These are phyloP conservation scores for Scrobipalpa costella DNA, from an alignment of 2,888 invertebrate species.

Conservation along the genomic window DNA sequence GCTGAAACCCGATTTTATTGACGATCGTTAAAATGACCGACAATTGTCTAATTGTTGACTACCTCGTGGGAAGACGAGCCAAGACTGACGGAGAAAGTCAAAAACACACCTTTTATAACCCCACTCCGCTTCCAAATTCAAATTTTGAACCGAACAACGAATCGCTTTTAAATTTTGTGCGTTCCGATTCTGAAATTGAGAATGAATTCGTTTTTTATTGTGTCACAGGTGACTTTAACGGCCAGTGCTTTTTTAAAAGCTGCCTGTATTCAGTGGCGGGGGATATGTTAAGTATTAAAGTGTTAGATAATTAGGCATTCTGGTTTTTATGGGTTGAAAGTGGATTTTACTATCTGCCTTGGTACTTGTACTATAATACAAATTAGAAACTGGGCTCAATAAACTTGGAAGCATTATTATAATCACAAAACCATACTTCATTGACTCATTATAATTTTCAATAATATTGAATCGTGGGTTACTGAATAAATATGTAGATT, in stretches of 20 bases:
- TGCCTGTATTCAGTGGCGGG: slow-evolving; percentile 25
- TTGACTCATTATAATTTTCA: not conserved
- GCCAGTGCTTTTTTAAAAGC: slow-evolving; percentile 30
- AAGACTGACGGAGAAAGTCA: slow-evolving; percentile 73
- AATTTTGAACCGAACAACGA: slow-evolving; percentile 69
- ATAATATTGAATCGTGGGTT: not conserved
- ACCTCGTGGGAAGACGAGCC: slow-evolving; percentile 74
- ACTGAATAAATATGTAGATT: not conserved
- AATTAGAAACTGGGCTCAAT: slow-evolving; percentile 6
- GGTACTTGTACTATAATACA: not conserved
- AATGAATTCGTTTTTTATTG: slow-evolving; percentile 63
- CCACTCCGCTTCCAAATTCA: slow-evolving; percentile 66
- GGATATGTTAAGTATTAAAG: slow-evolving; percentile 25
- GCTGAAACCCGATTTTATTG: slow-evolving; percentile 77
- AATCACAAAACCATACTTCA: slow-evolving; percentile 19
- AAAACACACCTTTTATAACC: slow-evolving; percentile 65
- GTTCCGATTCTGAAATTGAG: slow-evolving; percentile 54
- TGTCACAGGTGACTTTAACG: slow-evolving; percentile 42
- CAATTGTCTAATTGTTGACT: slow-evolving; percentile 80
- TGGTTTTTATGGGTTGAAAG: slow-evolving; percentile 22
- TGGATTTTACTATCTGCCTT: slow-evolving; percentile 6
- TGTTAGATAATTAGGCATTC: slow-evolving; percentile 27
- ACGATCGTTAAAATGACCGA: slow-evolving; percentile 77
- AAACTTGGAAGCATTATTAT: not conserved
- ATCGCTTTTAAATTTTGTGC: slow-evolving; percentile 59